A percentile compares a stretch with the other conserved stretches of the same genome.
These are phyloP conservation scores for Leptosomus discolor DNA, from an alignment of 2,113 vertebrate species.

Conservation along the genomic window DNA sequence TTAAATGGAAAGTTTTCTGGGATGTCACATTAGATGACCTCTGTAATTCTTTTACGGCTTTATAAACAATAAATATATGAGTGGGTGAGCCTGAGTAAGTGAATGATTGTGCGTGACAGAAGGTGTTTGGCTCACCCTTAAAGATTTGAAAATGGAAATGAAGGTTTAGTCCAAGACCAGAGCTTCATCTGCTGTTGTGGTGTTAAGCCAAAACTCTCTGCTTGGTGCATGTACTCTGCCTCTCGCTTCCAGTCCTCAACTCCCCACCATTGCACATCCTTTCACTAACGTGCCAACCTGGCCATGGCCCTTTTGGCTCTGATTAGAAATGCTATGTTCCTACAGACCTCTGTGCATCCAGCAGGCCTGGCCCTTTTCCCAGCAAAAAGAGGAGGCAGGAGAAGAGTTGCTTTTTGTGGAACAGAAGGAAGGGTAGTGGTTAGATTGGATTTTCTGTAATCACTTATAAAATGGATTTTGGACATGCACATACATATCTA, in stretches of 20 bases:
- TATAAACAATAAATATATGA: not conserved
- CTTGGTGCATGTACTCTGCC: not conserved
- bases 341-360: not conserved
- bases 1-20: not conserved
- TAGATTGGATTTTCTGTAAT: not conserved
- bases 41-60: not conserved
- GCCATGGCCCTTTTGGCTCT: not conserved
- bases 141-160: not conserved
- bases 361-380: not conserved
- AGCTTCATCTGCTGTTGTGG: not conserved
- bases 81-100: not conserved
- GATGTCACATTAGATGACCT: not conserved
- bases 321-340: not conserved
- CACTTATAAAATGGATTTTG: not conserved
- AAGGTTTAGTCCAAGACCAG: not conserved
- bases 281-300: not conserved
- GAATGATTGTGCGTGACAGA: not conserved
- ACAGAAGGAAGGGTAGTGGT: not conserved
- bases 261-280: not conserved
- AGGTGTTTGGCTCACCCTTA: not conserved
- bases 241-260: rapidly evolving
- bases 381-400: not conserved
- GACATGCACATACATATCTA: not conserved
- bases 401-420: not conserved
- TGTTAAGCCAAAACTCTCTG: not conserved